Percentiles rank a stretch among this genome's conserved stretches.
phyloP scores from a whole-genome alignment of 2,113 vertebrate species.

The Barnardius zonarius region DNA sequence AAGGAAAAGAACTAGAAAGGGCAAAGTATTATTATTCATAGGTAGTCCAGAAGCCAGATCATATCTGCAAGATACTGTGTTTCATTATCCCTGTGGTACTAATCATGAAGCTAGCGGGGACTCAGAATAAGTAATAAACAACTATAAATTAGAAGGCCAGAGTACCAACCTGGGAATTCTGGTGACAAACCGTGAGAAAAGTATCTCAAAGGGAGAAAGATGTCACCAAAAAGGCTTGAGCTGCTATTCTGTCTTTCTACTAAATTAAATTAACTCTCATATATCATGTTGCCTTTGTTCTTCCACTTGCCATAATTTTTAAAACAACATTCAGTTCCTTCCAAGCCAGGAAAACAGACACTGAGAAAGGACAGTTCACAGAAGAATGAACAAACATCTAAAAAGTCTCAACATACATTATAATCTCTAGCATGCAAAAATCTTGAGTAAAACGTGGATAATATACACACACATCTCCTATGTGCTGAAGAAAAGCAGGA shows the following conservation, averaged over 20 bases:
- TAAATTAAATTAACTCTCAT: slow-evolving; percentile 19
- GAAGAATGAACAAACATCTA: not conserved
- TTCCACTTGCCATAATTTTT: slow-evolving; percentile 1
- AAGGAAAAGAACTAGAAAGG: slow-evolving; percentile 42
- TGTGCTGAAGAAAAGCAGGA: not conserved
- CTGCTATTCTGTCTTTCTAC: slow-evolving; percentile 3
- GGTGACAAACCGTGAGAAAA: slow-evolving; percentile 26
- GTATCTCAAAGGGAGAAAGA: slow-evolving; percentile 33
- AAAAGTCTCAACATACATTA: not conserved
- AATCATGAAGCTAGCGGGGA: slow-evolving; percentile 42
- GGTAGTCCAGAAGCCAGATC: slow-evolving; percentile 40
- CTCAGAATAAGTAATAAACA: slow-evolving; percentile 50
- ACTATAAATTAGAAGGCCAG: slow-evolving; percentile 33
- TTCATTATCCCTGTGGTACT: slow-evolving; percentile 62
- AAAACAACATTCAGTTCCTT: not conserved
- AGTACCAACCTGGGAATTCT: slow-evolving; percentile 36
- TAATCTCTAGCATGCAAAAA: not conserved
- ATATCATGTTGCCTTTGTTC: not conserved
- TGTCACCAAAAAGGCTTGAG: slow-evolving; percentile 36
- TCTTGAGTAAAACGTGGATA: not conserved
- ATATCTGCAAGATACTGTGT: slow-evolving; percentile 33
- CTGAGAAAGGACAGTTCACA: not conserved
- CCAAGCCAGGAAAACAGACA: not conserved
- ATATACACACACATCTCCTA: not conserved
- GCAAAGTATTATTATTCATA: slow-evolving; percentile 56